Evolutionary conservation across 2,888 invertebrate genomes (phyloP).

Genomic region (Salticus scenicus): DNA sequence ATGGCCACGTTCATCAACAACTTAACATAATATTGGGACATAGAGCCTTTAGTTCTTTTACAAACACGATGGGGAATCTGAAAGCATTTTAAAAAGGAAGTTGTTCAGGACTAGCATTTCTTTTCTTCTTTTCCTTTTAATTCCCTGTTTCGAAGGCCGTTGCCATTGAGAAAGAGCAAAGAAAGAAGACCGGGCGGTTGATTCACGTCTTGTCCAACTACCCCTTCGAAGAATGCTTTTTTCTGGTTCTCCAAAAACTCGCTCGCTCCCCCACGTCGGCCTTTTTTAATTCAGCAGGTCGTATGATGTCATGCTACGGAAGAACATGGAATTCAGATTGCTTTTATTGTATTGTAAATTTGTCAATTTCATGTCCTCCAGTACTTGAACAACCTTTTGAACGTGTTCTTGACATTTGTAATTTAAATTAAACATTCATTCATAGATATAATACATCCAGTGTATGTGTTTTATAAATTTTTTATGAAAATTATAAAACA

Average conservation of each 20-base stretch:
- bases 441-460: too few relatives aligned
- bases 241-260: not conserved
- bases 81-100: not conserved
- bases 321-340: not conserved
- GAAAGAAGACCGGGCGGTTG: not conserved
- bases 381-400: too few relatives aligned
- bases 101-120: not conserved
- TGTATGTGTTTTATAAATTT: too few relatives aligned
- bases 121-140: not conserved
- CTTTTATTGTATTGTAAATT: too few relatives aligned
- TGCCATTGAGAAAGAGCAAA: not conserved
- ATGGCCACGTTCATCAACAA: too few relatives aligned
- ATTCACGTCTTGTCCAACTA: conserved; percentile 1
- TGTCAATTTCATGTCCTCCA: too few relatives aligned
- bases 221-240: conserved; percentile 1
- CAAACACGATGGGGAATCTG: not conserved
- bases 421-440: too few relatives aligned
- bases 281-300: not conserved
- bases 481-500: too few relatives aligned
- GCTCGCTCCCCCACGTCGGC: not conserved
- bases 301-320: not conserved
- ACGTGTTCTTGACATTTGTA: too few relatives aligned
- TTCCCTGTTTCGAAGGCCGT: not conserved
- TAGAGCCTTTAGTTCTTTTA: not conserved
- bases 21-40: not conserved